phyloP scores from a whole-genome alignment of 2,113 vertebrate species.

The Periophthalmodon schlosseri region DNA sequence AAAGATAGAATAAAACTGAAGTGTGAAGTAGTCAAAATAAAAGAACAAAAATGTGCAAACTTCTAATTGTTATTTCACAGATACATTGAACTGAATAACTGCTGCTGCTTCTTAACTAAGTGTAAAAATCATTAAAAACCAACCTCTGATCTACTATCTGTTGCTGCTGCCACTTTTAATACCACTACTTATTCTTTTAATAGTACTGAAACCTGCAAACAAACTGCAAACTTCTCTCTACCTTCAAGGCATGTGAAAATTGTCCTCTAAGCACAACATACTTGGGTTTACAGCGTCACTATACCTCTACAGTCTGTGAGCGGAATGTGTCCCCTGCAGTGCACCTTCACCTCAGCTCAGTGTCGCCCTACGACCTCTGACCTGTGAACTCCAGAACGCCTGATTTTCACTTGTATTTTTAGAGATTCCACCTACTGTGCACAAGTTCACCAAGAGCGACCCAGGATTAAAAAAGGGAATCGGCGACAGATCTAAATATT shows the following conservation, averaged over 20 bases:
- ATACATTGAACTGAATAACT: no score
- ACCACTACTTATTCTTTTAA: no score
- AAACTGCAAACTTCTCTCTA: no score
- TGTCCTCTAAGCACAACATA: conserved; percentile 14
- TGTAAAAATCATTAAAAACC: no score
- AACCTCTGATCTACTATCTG: no score
- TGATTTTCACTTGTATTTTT: conserved; percentile 61
- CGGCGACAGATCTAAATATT: neutral
- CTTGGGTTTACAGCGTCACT: conserved; percentile 28
- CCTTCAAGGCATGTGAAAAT: neutral
- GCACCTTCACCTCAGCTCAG: conserved; percentile 43
- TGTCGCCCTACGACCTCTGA: conserved; percentile 17
- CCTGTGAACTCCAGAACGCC: conserved; percentile 36
- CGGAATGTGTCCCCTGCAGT: conserved; percentile 25
- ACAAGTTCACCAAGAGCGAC: neutral
- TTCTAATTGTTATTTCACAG: no score
- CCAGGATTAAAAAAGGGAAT: neutral
- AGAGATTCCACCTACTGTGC: conserved; percentile 51
- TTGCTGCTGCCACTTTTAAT: no score
- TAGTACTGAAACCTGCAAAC: neutral
- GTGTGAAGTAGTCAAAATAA: no score
- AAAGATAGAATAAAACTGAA: no score
- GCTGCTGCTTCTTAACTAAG: no score
- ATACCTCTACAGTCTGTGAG: conserved; percentile 17
- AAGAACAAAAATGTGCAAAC: no score